Evolutionary conservation across 1,140 invertebrate species (phyloP).

Genomic region (Chrysomallon squamiferum): DNA sequence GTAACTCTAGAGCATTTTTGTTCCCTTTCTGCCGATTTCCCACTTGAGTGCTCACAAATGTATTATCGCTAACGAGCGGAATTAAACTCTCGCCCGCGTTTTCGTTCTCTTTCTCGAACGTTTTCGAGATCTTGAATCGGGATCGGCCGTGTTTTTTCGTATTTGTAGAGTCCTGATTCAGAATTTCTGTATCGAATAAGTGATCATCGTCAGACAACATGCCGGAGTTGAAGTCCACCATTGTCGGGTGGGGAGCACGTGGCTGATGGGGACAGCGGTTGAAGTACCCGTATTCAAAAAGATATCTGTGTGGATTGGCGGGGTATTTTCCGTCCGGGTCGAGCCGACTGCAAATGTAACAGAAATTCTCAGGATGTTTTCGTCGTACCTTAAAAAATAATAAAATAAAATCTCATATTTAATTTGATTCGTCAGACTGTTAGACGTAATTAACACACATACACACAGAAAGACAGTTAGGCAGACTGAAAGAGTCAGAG

Average conservation of each 20-base stretch:
- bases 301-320: neutral
- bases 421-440: neutral
- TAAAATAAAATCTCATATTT: neutral
- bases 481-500: too few relatives aligned
- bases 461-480: too few relatives aligned
- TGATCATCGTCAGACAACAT: neutral
- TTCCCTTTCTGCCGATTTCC: too few relatives aligned
- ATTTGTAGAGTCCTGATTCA: neutral
- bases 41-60: neutral
- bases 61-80: neutral
- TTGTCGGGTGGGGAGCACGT: neutral
- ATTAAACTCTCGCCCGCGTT: neutral
- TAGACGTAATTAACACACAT: too few relatives aligned
- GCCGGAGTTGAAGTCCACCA: neutral
- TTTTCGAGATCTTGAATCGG: neutral
- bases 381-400: neutral
- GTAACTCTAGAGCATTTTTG: too few relatives aligned
- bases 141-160: neutral
- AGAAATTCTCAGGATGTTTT: neutral
- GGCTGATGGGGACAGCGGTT: neutral
- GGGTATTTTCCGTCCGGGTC: neutral
- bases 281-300: neutral
- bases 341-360: slow-evolving; percentile 1
- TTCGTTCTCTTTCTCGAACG: neutral
- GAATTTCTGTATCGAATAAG: neutral